These are phyloP conservation scores for Amblyraja radiata DNA, from an alignment of 2,797 vertebrate species.

Conservation along the genomic window DNA sequence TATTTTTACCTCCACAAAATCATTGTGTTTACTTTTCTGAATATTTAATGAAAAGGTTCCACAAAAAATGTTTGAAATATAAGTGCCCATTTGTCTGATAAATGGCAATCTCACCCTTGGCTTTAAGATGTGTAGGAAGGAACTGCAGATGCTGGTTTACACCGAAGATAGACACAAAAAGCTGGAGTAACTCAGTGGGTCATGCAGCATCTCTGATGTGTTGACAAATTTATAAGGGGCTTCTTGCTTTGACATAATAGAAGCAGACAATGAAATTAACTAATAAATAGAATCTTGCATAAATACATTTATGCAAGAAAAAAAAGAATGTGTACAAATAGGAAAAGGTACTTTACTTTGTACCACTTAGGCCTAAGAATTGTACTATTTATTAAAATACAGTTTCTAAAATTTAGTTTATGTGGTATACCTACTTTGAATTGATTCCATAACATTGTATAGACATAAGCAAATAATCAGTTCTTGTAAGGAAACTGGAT, in stretches of 20 bases:
- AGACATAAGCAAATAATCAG: background rate
- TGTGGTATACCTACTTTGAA: background rate
- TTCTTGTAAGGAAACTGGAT: background rate
- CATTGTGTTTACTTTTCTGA: background rate
- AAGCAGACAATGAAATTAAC: background rate
- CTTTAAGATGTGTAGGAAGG: background rate
- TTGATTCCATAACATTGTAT: background rate
- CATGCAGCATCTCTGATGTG: background rate
- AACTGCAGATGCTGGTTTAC: no score
- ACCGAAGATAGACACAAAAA: no score
- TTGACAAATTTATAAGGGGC: background rate
- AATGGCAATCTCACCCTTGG: background rate
- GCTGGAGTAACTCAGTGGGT: no score
- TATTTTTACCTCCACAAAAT: background rate
- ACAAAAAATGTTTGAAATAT: background rate
- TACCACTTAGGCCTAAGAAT: background rate
- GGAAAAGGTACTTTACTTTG: background rate
- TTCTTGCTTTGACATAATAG: background rate
- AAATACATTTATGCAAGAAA: background rate
- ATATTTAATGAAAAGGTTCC: background rate
- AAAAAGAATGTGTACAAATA: background rate
- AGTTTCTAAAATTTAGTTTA: background rate
- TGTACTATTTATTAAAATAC: background rate
- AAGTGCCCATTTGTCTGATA: background rate
- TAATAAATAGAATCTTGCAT: background rate